Evolutionary conservation across 2,113 vertebrate species (phyloP).

Genomic region (Felis chaus): DNA sequence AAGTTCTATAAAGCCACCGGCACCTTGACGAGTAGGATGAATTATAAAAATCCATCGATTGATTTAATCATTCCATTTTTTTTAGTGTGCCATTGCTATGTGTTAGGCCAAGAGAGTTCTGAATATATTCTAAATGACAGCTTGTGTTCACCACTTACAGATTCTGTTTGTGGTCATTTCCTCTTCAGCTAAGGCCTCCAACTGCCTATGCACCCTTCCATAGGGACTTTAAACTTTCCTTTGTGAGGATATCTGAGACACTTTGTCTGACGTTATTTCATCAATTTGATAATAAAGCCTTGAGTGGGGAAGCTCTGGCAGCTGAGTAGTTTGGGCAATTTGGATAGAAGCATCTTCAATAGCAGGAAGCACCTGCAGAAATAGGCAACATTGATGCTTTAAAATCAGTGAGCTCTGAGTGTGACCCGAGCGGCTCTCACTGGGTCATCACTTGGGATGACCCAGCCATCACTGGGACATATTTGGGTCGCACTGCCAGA

Average conservation of each 20-base stretch:
- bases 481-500: background rate
- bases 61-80: background rate
- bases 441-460: too few relatives aligned
- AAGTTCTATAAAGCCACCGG: background rate
- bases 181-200: background rate
- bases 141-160: background rate
- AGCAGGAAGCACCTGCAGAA: background rate
- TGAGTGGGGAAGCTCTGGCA: background rate
- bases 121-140: background rate
- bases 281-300: background rate
- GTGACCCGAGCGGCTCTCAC: background rate
- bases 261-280: background rate
- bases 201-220: background rate
- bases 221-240: background rate
- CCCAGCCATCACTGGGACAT: background rate
- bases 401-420: background rate
- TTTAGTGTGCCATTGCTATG: background rate
- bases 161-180: background rate
- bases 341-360: background rate
- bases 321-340: background rate
- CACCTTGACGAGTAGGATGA: background rate
- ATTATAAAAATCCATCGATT: background rate
- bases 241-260: background rate
- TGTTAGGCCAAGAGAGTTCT: background rate
- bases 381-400: background rate